phyloP scores from a whole-genome alignment of 2,113 vertebrate species.

The Heterochromis multidens region DNA sequence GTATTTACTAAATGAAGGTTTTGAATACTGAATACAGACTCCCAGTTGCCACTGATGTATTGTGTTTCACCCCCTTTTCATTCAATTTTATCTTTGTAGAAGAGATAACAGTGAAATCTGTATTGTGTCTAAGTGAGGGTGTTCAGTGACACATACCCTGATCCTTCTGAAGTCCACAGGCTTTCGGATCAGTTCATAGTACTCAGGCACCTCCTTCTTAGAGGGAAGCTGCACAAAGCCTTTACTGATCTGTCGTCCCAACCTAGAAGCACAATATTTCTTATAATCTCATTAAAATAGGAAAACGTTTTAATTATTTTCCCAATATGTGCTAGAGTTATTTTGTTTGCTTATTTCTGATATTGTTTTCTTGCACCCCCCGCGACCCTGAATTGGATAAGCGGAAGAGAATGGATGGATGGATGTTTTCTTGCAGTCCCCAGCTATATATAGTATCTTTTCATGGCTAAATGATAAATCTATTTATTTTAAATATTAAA shows the following conservation, averaged over 20 bases:
- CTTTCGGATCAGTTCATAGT: constrained; percentile 97
- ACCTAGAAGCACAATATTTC: constrained; percentile 73
- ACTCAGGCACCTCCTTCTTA: constrained; percentile 95
- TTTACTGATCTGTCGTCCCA: constrained; percentile 96
- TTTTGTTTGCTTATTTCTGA: background rate
- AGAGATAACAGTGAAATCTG: background rate
- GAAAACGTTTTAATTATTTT: background rate
- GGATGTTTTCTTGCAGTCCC: background rate
- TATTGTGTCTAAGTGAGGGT: background rate
- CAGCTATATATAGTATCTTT: background rate
- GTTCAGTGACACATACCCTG: constrained; percentile 78
- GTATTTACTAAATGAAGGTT: background rate
- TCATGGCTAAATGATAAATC: background rate
- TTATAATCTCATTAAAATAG: background rate
- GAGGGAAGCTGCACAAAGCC: constrained; percentile 98
- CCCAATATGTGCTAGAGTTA: background rate
- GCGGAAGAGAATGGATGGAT: too few species aligned
- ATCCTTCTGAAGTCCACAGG: constrained; percentile 99
- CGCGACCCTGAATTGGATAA: too few species aligned
- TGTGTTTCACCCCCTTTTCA: background rate
- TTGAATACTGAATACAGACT: background rate
- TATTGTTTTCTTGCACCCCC: background rate
- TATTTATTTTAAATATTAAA: too few species aligned
- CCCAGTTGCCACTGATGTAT: background rate
- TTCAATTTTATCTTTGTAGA: background rate